Base-by-base conservation (phyloP, 2,113 vertebrate genomes). In the Mirza zaza region DNA sequence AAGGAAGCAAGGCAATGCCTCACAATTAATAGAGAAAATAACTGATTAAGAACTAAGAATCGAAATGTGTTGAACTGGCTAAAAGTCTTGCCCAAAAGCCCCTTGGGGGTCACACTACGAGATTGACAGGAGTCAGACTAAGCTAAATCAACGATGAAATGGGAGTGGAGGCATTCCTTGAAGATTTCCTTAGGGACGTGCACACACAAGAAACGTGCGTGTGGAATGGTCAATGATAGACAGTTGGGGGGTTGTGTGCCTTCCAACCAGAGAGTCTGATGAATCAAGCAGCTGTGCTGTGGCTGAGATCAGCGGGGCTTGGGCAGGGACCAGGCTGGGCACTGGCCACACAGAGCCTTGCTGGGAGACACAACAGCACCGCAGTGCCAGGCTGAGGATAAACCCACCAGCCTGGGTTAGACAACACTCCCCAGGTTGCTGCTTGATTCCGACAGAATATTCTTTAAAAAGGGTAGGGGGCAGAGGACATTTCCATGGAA, bases 1-100 rank as follows among this genome's bases (percentile, higher is more conserved):
- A 97, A 91, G 93, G 32, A 94, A 96, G 82, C 42, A 93, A 93
- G 80, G 77, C 10, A 34, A 63, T 36, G 39, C 34, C 91, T 96
- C 42, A 29, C 87, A 96, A 94, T 82, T 81, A 73, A 90, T 83
- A 87, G 85, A 85, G 63, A 81, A 87, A 95, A 85, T 17, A 75
- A 96, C 10, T 55, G 59, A 93, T 71, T 71, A 36, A 48, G 39
- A 80, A 52, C 4, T 3, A 45, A 84, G 57, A 84, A 80, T 50
- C 2, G 9, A 86, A 6, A 6, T 12, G 23, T 21, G 91, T 1
- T 34, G 73, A 52, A 50, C 36, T 9, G 67, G 67, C 95, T 90
- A 29, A 67, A 82, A 42, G 12, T 71, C 83, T 67, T 25, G 27
- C 87, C 86, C 55, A 34, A 61, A 10, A 25, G n/a, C 36, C 83